Evolutionary conservation across 64 coral and sea anemone genomes (phyloP), one percentile per base, ranked within the genome.

Genomic region (Stylophora pistillata): DNA sequence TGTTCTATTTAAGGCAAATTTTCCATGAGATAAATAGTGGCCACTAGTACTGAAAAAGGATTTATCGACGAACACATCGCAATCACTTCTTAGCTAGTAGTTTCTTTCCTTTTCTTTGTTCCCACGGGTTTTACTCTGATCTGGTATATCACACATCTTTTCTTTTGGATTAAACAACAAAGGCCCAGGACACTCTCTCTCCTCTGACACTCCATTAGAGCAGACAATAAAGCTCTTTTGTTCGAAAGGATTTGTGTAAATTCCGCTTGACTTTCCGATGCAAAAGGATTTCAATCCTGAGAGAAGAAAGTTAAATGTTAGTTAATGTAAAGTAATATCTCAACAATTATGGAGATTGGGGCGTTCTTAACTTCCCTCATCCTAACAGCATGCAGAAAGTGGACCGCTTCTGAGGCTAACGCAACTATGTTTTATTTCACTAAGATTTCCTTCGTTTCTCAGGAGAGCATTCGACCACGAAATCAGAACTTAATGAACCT

Each of bases 141-240:
- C 85, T 31, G 81, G 71, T 58, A 86, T 9, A 58, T 95, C 94
- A 62, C 94, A 96, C 62, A 96, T 79, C 81, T 92, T 96, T 78
- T 96, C 90, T 76, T 81, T 92, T 12, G 80, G 80, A 16, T 96
- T 89, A 53, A 96, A 96, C 2, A 89, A 31, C 32, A 73, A 58
- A 1, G 33, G 78, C 5, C 74, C 30, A 18, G 90, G 56, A 55
- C 94, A 95, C 15, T 88, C 73, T 55, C 90, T 89, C 57, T 92
- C 80, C 59, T 92, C 90, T 31, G 80, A 78, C 53, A 74, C 55
- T 4, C 94, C 86, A 55, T 92, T 92, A 37, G 59, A 86, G 59
- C 94, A 96, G 27, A 96, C 62, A 10, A 96, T 53, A 30, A 89
- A 92, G 53, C 61, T 92, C 71, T 82, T 96, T 9, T 55, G 86